Conservation (phyloP, 2,113 vertebrate genomes). For the Tricholaema leucomelas region DNA sequence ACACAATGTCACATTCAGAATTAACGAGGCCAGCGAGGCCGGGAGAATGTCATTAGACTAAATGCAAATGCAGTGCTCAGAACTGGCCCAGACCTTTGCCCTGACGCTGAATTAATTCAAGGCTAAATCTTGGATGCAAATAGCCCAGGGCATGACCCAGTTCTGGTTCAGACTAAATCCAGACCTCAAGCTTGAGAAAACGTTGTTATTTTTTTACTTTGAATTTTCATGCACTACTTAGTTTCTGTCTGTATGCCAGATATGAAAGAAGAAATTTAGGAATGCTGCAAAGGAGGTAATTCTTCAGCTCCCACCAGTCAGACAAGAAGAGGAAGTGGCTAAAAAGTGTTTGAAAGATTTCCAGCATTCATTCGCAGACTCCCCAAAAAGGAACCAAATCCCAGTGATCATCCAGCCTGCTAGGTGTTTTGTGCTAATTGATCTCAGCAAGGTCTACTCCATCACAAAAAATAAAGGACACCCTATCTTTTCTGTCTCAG, state of each 20-base stretch:
- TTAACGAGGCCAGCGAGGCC: constrained; percentile 6
- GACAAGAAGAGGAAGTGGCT: not conserved
- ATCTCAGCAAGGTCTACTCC: constrained; percentile 15
- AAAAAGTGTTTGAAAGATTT: constrained; percentile 31
- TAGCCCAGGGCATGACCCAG: not conserved
- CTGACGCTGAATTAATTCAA: constrained; percentile 8
- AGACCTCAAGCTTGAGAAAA: constrained; percentile 46
- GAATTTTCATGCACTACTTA: constrained; percentile 55
- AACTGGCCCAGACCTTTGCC: constrained; percentile 6
- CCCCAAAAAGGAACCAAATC: constrained; percentile 12
- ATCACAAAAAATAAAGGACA: not conserved
- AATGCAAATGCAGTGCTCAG: constrained; percentile 40
- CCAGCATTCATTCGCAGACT: constrained; percentile 24
- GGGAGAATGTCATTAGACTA: constrained; percentile 18
- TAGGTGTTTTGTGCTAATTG: constrained; percentile 2
- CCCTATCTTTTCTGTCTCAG: not conserved
- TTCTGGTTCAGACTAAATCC: constrained; percentile 45
- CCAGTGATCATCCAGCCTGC: constrained; percentile 16
- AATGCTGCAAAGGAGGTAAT: constrained; percentile 45
- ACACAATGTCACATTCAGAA: constrained; percentile 44
- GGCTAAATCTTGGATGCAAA: constrained; percentile 7
- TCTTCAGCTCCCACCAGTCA: constrained; percentile 6
- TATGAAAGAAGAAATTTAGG: constrained; percentile 49
- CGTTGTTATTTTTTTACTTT: constrained; percentile 17
- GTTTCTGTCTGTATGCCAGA: constrained; percentile 53